A percentile compares a stretch with the other conserved stretches of the same genome.
These are phyloP conservation scores for Plagiodera versicolora DNA, from an alignment of 2,888 invertebrate genomes.

Conservation along the genomic window DNA sequence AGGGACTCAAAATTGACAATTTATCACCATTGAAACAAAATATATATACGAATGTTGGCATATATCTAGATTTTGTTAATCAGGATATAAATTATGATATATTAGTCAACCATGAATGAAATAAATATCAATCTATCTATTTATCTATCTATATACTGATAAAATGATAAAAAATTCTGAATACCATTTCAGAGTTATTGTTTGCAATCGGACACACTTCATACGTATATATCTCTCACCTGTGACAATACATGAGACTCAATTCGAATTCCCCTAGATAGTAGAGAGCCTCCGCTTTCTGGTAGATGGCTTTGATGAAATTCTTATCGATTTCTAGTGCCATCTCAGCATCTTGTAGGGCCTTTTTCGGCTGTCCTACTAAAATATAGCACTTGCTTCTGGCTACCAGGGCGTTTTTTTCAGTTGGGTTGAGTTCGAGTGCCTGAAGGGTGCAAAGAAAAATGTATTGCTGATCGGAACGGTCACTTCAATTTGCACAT, in stretches of 20 bases:
- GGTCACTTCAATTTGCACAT: neutral
- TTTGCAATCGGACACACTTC: too few species aligned
- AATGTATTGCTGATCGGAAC: slow-evolving; percentile 8
- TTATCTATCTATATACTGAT: too few species aligned
- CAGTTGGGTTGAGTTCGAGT: slow-evolving; percentile 79
- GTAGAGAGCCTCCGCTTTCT: slow-evolving; percentile 91
- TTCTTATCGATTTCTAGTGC: slow-evolving; percentile 74
- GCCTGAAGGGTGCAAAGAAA: slow-evolving; percentile 64
- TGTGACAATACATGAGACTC: slow-evolving; percentile 88
- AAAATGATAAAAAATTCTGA: too few species aligned
- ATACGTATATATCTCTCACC: slow-evolving; percentile 44
- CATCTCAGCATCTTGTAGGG: slow-evolving; percentile 81
- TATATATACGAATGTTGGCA: too few species aligned
- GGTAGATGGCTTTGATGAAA: slow-evolving; percentile 75
- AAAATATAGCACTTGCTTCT: slow-evolving; percentile 87
- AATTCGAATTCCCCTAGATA: slow-evolving; percentile 91
- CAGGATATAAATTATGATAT: too few species aligned
- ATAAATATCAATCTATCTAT: too few species aligned
- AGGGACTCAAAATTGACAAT: too few species aligned
- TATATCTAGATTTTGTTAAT: too few species aligned
- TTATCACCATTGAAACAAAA: too few species aligned
- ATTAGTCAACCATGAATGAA: too few species aligned
- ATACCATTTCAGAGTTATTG: too few species aligned
- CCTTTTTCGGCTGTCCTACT: slow-evolving; percentile 80
- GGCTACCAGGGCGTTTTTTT: slow-evolving; percentile 84